A percentile compares a stretch with the other conserved stretches of the same genome.
phyloP scores from a whole-genome alignment of 2,113 vertebrate species.

The Hippocampus guttulatus region DNA sequence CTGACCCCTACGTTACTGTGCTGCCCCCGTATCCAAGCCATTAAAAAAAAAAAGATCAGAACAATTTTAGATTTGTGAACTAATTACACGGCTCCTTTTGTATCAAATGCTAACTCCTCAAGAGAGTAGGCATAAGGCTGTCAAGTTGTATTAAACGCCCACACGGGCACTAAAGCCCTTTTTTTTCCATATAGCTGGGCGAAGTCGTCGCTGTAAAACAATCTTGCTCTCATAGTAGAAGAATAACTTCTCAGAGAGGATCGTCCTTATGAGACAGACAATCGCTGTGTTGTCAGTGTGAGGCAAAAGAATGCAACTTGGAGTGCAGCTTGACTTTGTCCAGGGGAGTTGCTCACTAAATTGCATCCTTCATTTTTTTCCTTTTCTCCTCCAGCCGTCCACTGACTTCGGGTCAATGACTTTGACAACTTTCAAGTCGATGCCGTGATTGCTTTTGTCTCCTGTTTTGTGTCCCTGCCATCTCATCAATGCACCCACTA shows the following conservation, averaged over 20 bases:
- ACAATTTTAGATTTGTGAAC: neutral
- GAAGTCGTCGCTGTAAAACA: conserved; percentile 5
- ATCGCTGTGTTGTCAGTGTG: neutral
- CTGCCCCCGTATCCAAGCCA: neutral
- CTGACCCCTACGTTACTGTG: neutral
- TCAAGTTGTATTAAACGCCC: conserved; percentile 5
- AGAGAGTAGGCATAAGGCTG: conserved; percentile 5
- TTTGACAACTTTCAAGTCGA: conserved; percentile 11
- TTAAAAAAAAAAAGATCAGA: neutral
- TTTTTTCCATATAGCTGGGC: neutral
- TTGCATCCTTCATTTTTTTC: conserved; percentile 14
- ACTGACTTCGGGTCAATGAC: conserved; percentile 13
- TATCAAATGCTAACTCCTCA: neutral
- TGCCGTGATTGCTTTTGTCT: conserved; percentile 15
- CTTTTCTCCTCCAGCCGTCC: neutral
- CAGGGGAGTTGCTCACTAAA: neutral
- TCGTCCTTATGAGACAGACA: neutral
- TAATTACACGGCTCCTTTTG: neutral
- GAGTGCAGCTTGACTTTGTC: neutral
- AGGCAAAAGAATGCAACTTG: neutral
- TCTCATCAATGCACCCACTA: neutral
- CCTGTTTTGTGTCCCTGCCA: conserved; percentile 14
- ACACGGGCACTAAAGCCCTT: conserved; percentile 1
- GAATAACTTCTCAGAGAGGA: neutral
- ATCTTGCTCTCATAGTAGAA: neutral